phyloP scores from a whole-genome alignment of 2,888 invertebrate species.

The Desoria tigrina region DNA sequence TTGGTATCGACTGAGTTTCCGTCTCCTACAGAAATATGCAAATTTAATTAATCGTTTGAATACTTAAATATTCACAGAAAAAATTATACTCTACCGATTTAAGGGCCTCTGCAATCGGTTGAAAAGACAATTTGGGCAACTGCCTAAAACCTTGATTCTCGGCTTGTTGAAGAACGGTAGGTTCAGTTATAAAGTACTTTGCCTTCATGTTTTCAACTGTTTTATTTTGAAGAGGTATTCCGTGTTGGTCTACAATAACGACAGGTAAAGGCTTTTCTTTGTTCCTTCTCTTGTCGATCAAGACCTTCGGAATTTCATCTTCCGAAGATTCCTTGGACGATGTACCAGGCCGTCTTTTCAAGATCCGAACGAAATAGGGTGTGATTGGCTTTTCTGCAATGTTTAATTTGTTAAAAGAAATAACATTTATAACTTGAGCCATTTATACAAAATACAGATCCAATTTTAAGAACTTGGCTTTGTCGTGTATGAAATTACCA shows the following conservation, averaged over 20 bases:
- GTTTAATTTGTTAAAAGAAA: background rate
- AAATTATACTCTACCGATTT: too few relatives aligned
- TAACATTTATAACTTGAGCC: background rate
- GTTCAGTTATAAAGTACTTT: too few relatives aligned
- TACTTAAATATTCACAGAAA: too few relatives aligned
- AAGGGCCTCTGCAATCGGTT: too few relatives aligned
- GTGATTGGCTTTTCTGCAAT: slow-evolving; percentile 25
- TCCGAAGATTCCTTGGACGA: background rate
- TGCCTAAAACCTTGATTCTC: background rate
- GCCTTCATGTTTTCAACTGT: too few relatives aligned
- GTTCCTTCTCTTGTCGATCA: slow-evolving; percentile 26
- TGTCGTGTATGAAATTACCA: slow-evolving; percentile 20
- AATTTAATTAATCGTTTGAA: too few relatives aligned
- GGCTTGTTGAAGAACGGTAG: background rate
- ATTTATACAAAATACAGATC: too few relatives aligned
- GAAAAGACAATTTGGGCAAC: too few relatives aligned
- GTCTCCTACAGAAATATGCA: too few relatives aligned
- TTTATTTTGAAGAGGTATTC: background rate
- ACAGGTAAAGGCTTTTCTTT: slow-evolving; percentile 24
- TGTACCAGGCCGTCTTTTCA: slow-evolving; percentile 25
- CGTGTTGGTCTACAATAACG: slow-evolving; percentile 21
- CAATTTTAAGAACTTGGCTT: background rate
- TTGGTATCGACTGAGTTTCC: too few relatives aligned
- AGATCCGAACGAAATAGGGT: slow-evolving; percentile 30
- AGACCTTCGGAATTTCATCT: slow-evolving; percentile 22